These are phyloP conservation scores for Notoglanidium macrostoma DNA, from an alignment of 2,797 vertebrate genomes.

Conservation along the genomic window DNA sequence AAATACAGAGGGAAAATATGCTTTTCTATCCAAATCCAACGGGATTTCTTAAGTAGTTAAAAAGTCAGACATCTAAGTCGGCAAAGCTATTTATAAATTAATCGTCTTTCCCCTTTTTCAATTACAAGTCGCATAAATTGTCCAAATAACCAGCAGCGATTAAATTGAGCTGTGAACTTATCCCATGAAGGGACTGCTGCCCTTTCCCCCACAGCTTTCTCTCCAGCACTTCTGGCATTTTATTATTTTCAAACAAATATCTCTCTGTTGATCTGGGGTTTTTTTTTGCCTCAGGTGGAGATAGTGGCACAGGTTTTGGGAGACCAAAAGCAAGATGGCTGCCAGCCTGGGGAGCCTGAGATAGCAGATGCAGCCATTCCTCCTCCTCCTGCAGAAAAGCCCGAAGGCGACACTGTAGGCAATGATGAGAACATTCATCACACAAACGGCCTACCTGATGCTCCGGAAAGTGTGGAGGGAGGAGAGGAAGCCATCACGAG, in stretches of 20 bases:
- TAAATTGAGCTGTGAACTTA: slow-evolving; percentile 29
- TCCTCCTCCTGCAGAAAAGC: slow-evolving; percentile 12
- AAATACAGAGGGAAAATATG: not conserved
- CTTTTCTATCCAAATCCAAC: slow-evolving; percentile 30
- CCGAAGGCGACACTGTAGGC: slow-evolving; percentile 11
- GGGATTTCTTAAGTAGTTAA: slow-evolving; percentile 50
- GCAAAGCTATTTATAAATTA: slow-evolving; percentile 43
- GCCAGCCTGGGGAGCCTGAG: not conserved
- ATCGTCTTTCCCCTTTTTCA: slow-evolving; percentile 32
- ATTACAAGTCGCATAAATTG: slow-evolving; percentile 47
- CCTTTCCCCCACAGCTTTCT: slow-evolving; percentile 30
- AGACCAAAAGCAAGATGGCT: slow-evolving; percentile 38
- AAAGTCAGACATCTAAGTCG: slow-evolving; percentile 25
- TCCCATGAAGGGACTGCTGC: slow-evolving; percentile 13
- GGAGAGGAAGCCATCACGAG: not conserved
- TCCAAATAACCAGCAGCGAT: slow-evolving; percentile 45
- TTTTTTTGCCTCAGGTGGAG: slow-evolving; percentile 65
- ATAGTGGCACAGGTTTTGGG: slow-evolving; percentile 31
- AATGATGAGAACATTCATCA: slow-evolving; percentile 25
- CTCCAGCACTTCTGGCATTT: slow-evolving; percentile 40
- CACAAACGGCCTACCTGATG: slow-evolving; percentile 20
- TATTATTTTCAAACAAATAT: slow-evolving; percentile 30
- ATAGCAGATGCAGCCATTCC: not conserved
- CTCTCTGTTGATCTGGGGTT: slow-evolving; percentile 13
- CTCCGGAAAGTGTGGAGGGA: slow-evolving; percentile 17